Conservation (phyloP, 2,113 vertebrate species). For the Rhinopomastus cyanomelas region DNA sequence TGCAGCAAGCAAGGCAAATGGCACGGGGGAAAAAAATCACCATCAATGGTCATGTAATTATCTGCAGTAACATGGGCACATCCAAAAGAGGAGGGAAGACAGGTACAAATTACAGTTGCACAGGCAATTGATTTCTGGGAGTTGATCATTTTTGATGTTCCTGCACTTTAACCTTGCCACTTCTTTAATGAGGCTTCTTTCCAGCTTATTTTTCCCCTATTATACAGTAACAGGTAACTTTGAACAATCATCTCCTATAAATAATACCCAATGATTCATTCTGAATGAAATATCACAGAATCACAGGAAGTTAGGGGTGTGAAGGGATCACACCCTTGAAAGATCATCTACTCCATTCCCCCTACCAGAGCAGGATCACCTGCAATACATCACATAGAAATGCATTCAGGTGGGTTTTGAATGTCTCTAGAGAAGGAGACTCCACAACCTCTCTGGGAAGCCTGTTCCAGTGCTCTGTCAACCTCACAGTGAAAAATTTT, state of each 20-base stretch:
- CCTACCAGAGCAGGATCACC: too few relatives aligned
- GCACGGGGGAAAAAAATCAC: background rate
- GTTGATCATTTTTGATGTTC: background rate
- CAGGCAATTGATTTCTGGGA: constrained; percentile 14
- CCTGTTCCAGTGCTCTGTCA: too few relatives aligned
- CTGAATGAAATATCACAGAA: background rate
- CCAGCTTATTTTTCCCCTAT: background rate
- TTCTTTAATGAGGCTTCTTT: background rate
- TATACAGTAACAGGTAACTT: background rate
- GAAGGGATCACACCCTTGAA: too few relatives aligned
- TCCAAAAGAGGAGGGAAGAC: constrained; percentile 19
- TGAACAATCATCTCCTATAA: background rate
- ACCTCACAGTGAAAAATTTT: too few relatives aligned
- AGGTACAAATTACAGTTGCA: constrained; percentile 35
- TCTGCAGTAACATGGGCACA: background rate
- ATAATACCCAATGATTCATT: background rate
- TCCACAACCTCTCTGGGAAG: too few relatives aligned
- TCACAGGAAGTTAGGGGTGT: too few relatives aligned
- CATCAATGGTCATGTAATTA: constrained; percentile 16
- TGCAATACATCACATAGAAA: too few relatives aligned
- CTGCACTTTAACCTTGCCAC: background rate
- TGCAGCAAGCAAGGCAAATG: constrained; percentile 33
- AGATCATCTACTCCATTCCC: too few relatives aligned
- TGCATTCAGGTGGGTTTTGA: too few relatives aligned
- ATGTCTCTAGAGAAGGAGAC: too few relatives aligned